These are phyloP conservation scores for Automeris io DNA, from an alignment of 2,888 invertebrate genomes.

Conservation along the genomic window DNA sequence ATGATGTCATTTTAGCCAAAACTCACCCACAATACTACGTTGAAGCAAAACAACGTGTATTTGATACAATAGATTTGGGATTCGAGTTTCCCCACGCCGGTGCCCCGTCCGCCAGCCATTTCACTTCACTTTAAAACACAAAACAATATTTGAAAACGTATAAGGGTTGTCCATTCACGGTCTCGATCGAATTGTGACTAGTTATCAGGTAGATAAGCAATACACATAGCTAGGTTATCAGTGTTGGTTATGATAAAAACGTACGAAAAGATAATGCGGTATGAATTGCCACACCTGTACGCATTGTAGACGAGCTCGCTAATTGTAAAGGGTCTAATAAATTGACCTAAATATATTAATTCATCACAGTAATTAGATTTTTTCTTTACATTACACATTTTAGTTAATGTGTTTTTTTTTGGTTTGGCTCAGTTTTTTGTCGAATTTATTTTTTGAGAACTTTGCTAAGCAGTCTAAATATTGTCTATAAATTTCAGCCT, in stretches of 20 bases:
- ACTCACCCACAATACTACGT: constrained; percentile 88
- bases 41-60: constrained; percentile 88
- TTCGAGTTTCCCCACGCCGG: constrained; percentile 79
- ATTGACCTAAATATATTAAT: constrained; percentile 1
- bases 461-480: no score
- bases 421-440: no score
- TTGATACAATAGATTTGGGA: constrained; percentile 88
- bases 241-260: constrained; percentile 65
- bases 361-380: background rate
- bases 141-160: constrained; percentile 22
- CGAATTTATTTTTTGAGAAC: no score
- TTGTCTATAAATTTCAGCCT: no score
- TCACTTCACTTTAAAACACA: constrained; percentile 42
- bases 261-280: constrained; percentile 48
- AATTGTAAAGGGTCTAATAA: constrained; percentile 7
- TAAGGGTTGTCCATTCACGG: constrained; percentile 37
- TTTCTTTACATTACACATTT: background rate
- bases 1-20: constrained; percentile 20
- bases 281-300: constrained; percentile 66
- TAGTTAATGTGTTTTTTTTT: background rate
- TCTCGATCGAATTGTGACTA: constrained; percentile 49
- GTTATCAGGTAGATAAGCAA: constrained; percentile 51
- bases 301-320: constrained; percentile 15
- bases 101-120: constrained; percentile 77
- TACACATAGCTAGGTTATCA: constrained; percentile 63